Base-by-base conservation (phyloP, 2,888 invertebrate species). In the Ceratothoa steindachneri region DNA sequence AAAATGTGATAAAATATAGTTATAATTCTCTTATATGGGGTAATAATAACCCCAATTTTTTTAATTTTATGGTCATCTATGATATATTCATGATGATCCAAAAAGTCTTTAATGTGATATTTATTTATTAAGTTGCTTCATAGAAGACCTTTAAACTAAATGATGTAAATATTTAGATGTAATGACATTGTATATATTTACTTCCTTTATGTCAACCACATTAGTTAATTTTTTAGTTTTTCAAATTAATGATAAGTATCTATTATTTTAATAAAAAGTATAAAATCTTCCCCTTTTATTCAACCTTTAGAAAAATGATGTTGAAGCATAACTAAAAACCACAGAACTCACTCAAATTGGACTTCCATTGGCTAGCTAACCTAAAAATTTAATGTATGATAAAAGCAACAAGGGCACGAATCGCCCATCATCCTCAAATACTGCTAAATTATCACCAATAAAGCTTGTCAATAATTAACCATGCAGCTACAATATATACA, bases 211-310 rank as follows among this genome's bases (percentile, higher is more conserved):
- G n/a, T n/a, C n/a, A n/a, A n/a, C n/a, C n/a, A n/a, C n/a, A n/a
- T 60, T 2, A 22, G 12, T 60, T 60, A 24, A 24, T 60, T 60
- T 60, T 60, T 41, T 41, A 41, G 41, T 60, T 24, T 60, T 24
- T 60, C 3, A 60, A 60, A 60, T 60, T 60, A 60, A n/a, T 24
- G 27, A 60, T 60, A 60, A 60, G 60, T 60, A 24, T 60, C 24
- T 24, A 60, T 4, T 60, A 60, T 60, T 60, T 60, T 60, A 60
- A 60, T 60, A 60, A 60, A 41, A 60, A 60, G 60, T 60, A 60
- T 24, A 60, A 60, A 60, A 60, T n/a, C 12, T 60, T 41, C 5
- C 41, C 15, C 15, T 41, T 41, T 41, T 41, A 4, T 53, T 2
- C 22, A 4, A 19, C 2, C 22, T 2, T 53, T 2, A 2, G 7